Evolutionary conservation across 2,888 invertebrate species (phyloP), one percentile per base, ranked within the genome.

Genomic region (Exocentrus adspersus): DNA sequence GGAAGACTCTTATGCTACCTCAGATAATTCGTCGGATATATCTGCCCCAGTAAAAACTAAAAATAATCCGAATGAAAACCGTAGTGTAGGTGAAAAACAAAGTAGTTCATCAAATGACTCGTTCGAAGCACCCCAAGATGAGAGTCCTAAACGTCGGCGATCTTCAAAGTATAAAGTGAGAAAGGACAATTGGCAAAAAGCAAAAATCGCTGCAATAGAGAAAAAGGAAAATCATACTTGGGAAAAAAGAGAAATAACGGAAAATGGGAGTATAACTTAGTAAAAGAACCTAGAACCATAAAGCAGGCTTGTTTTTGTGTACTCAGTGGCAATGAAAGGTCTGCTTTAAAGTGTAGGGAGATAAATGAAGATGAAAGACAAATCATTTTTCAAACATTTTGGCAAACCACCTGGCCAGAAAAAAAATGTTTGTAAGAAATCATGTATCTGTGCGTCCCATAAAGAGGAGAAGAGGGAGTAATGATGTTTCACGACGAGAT

Each of bases 151-250:
- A 57, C 45, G 30, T 30, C 28, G 10, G 46, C 20, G 14, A 28
- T 30, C 57, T 28, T 19, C 28, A 14, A 46, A 57, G 46, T 57
- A 57, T 46, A 19, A 30, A 9, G 3, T 30, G n/a, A 30, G 30
- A n/a, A 46, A 28, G 30, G 46, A 46, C n/a, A 46, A 28, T 5
- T 57, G 45, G 46, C 45, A 19, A 32, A 32, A 45, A 30, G 30
- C 30, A 57, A 17, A 46, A 57, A 57, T 57, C 19, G 45, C 14
- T 24, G 45, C 30, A 45, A 57, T 56, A 57, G 57, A 57, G 57
- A 57, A 12, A 45, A 57, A 30, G 45, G 30, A 28, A 57, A 57
- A 57, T 16, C 43, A 30, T 46, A 57, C 32, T 28, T 46, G 45
- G 24, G 21, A 48, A 41, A 14, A 12, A 41, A 41, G 14, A 43